Conservation (phyloP, 2,113 vertebrate genomes). For the Oncorhynchus nerka region DNA sequence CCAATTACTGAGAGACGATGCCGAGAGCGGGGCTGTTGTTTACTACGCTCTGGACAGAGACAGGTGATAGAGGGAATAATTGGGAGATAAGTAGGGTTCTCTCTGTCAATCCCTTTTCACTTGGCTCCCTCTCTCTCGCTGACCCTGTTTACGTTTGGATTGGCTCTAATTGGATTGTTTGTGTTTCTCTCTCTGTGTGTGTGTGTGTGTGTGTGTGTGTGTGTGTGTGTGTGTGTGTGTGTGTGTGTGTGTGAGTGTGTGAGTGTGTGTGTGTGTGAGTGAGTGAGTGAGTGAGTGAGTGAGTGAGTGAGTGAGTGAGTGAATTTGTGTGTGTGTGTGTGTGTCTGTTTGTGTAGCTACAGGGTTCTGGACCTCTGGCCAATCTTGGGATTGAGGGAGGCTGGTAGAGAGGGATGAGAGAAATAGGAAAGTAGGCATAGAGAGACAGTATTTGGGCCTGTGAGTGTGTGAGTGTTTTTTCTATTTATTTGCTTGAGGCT, state of each 20-base stretch:
- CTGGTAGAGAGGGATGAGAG: too few species aligned
- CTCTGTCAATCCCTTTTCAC: constrained; percentile 14
- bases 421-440: too few species aligned
- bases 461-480: too few species aligned
- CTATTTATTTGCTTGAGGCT: too few species aligned
- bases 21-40: constrained; percentile 58
- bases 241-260: not conserved
- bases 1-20: constrained; percentile 68
- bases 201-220: not conserved
- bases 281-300: not conserved
- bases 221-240: not conserved
- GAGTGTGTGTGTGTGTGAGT: not conserved
- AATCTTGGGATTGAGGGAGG: too few species aligned
- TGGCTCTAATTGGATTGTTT: not conserved
- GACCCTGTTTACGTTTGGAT: not conserved
- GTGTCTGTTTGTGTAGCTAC: too few species aligned
- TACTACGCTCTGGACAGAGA: constrained; percentile 48
- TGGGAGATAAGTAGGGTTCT: constrained; percentile 7
- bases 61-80: constrained; percentile 7
- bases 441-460: too few species aligned
- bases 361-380: too few species aligned
- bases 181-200: not conserved
- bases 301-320: too few species aligned
- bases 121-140: not conserved
- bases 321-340: too few species aligned